Conservation (phyloP, 2,888 invertebrate genomes). For the Ectemnius continuus region DNA sequence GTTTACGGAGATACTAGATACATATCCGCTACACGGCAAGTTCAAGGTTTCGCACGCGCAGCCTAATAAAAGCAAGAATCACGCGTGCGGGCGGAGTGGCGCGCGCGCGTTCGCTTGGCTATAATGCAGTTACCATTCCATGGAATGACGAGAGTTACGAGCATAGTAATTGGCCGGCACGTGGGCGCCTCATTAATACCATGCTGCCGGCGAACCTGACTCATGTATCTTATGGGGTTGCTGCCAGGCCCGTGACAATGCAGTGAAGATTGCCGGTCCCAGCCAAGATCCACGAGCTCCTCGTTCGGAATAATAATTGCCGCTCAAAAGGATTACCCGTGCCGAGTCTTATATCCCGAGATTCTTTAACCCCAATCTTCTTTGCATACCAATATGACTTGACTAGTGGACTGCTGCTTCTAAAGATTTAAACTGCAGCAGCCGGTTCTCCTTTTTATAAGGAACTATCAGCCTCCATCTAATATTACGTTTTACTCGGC, state of each 20-base stretch:
- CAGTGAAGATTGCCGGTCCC: conserved; percentile 14
- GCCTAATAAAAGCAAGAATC: conserved; percentile 25
- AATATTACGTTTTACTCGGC: no score
- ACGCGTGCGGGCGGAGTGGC: not conserved
- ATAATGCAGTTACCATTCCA: conserved; percentile 38
- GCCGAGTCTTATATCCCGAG: not conserved
- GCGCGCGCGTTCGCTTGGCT: conserved; percentile 19
- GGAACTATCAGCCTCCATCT: no score
- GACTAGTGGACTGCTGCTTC: no score
- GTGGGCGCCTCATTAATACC: conserved; percentile 72
- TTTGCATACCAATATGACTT: no score
- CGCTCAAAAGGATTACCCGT: not conserved
- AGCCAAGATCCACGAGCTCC: conserved; percentile 7
- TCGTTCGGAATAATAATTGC: conserved; percentile 5
- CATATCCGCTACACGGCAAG: conserved; percentile 25
- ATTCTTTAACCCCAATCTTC: no score
- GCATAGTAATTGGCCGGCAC: conserved; percentile 65
- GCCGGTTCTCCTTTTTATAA: no score
- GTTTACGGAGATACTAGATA: conserved; percentile 28
- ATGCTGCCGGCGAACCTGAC: conserved; percentile 52
- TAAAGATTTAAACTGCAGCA: no score
- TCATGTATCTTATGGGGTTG: conserved; percentile 39
- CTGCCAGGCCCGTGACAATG: conserved; percentile 20
- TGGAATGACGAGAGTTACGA: conserved; percentile 61
- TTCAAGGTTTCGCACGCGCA: conserved; percentile 28